A percentile compares a stretch with the other conserved stretches of the same genome.
Conservation (phyloP, 2,888 invertebrate species). For the Brachyptera risi region DNA sequence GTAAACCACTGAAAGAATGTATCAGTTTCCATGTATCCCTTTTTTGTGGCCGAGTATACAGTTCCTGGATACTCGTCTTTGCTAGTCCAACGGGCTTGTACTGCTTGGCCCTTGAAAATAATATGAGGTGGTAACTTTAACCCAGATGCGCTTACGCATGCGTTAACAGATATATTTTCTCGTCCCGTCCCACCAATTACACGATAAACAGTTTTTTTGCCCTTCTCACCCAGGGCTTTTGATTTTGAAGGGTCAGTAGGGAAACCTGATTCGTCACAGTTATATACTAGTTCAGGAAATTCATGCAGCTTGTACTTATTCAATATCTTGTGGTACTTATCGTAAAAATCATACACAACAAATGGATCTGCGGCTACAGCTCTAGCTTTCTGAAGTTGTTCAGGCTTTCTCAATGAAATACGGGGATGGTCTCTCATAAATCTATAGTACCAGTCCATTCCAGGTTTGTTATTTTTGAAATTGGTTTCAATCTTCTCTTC, state of each 20-base stretch:
- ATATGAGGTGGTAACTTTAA: constrained; percentile 9
- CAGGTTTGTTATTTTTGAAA: background rate
- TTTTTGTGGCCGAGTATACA: constrained; percentile 5
- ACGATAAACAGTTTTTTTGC: constrained; percentile 13
- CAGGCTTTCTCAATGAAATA: constrained; percentile 15
- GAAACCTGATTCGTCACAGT: constrained; percentile 14
- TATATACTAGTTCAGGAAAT: constrained; percentile 8
- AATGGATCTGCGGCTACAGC: constrained; percentile 1
- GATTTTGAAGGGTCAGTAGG: constrained; percentile 13
- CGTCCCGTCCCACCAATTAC: constrained; percentile 21
- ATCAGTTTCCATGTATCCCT: constrained; percentile 14
- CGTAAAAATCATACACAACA: constrained; percentile 10
- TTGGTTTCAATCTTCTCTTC: background rate
- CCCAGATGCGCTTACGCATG: constrained; percentile 14
- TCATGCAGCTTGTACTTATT: background rate
- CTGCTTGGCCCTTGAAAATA: constrained; percentile 13
- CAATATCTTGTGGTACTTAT: background rate
- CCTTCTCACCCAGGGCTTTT: constrained; percentile 15
- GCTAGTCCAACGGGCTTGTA: background rate
- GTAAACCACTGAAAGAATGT: constrained; percentile 11
- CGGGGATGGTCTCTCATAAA: background rate
- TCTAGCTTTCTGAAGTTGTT: constrained; percentile 5
- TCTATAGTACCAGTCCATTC: background rate
- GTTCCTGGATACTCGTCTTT: constrained; percentile 10
- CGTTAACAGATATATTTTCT: constrained; percentile 3